Evolutionary conservation across 1,140 invertebrate genomes (phyloP).

Genomic region (Zelostemma sp.): DNA sequence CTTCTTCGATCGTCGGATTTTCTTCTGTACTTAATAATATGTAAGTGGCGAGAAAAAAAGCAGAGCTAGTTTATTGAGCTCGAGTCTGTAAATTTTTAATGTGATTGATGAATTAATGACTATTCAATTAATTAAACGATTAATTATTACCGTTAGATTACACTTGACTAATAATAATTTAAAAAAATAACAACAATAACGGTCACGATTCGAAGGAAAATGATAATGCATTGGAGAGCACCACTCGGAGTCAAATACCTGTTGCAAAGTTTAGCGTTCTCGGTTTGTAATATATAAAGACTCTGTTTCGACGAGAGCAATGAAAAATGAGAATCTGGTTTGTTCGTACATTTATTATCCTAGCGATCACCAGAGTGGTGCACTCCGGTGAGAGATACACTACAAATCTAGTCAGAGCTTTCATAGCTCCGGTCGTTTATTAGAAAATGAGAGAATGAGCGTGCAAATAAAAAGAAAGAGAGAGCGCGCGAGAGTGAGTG

Average conservation of each 20-base stretch:
- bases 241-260: conserved; percentile 22
- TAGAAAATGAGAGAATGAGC: not conserved
- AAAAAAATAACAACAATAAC: conserved; percentile 22
- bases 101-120: conserved; percentile 46
- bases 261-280: conserved; percentile 17
- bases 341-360: conserved; percentile 33
- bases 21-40: conserved; percentile 9
- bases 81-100: conserved; percentile 53
- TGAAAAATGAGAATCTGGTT: conserved; percentile 22
- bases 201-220: not conserved
- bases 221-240: conserved; percentile 26
- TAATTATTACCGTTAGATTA: conserved; percentile 37
- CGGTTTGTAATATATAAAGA: conserved; percentile 31
- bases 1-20: conserved; percentile 21
- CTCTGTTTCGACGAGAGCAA: conserved; percentile 13
- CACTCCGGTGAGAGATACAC: conserved; percentile 36
- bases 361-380: conserved; percentile 26
- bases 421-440: conserved; percentile 17
- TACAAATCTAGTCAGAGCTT: conserved; percentile 51
- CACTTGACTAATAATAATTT: conserved; percentile 14
- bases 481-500: conserved; percentile 6
- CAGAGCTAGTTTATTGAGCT: conserved; percentile 11
- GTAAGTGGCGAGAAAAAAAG: conserved; percentile 13
- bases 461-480: conserved; percentile 25
- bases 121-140: conserved; percentile 44